Base-by-base conservation (phyloP, 2,797 vertebrate genomes). In the Thaleichthys pacificus region DNA sequence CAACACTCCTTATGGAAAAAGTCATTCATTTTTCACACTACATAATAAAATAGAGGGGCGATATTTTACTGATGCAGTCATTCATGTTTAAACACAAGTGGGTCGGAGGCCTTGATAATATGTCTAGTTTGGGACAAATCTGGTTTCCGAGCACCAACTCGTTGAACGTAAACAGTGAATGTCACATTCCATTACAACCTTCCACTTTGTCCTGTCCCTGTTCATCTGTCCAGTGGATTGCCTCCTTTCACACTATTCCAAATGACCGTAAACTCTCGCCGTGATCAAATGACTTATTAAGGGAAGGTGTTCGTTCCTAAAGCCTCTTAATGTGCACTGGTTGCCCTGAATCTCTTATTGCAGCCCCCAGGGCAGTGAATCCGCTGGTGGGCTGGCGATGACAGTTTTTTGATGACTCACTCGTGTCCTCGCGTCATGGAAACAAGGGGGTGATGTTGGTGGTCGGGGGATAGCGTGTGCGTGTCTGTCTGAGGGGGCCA, bases 361-460 rank as follows among this genome's bases (percentile, higher is more conserved):
- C 26, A 30, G 11, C n/a, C 12, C 14, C 62, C 24, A 26, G 19
- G 70, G 71, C 67, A 72, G 70, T 61, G 72, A 19, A 61, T 22
- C 11, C 51, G 67, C 61, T 63, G 42, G 42, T 32, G 62, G 32
- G 66, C 26, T 12, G 22, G 65, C 28, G 76, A 69, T 86, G 78
- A 80, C 84, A 88, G 77, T 69, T 78, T 70, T 77, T 70, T 85
- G 81, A 85, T 67, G 61, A 71, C 84, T 86, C 75, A 78, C 68
- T 85, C 67, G 8, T 17, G 68, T 14, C 66, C 64, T 68, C 47
- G 58, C 8, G 66, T 66, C 38, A 68, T 69, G 65, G 76, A 76
- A 64, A 68, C 42, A 12, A 35, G 15, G 19, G 56, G 60, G 38
- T n/a, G 42, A 7, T 4, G 32, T 26, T n/a, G 63, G 32, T 57